Base-by-base conservation (phyloP, 2,113 vertebrate species). In the Sminthopsis crassicaudata region DNA sequence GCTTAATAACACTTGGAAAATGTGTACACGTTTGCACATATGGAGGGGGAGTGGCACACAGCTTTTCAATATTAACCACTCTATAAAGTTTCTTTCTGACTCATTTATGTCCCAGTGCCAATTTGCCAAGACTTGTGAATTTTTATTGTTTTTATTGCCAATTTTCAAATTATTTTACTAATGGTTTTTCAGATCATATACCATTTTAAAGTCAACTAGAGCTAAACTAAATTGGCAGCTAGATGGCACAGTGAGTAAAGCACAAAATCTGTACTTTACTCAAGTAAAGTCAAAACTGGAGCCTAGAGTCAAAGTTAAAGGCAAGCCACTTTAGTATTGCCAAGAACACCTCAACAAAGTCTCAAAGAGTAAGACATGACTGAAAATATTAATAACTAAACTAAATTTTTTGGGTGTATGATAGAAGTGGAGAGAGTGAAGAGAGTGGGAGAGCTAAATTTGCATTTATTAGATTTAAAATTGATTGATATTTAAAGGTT, bases 1-100 rank as follows among this genome's bases (percentile, higher is more conserved):
- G n/a, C n/a, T n/a, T 92, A 91, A 91, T n/a, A 88, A 24, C 48
- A 60, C 90, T 97, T 96, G 96, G 92, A 54, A 95, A 97, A 97
- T 22, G 54, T 96, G 57, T 53, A 0, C 60, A 89, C 90, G 27
- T 96, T 98, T 97, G 46, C 26, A 91, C n/a, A 94, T 42, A 52
- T 30, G 53, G 94, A 88, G 57, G 53, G n/a, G 92, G 90, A 50
- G 60, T 36, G 0, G 0, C 46, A 25, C 4, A 25, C 53, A 52
- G 46, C 55, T 95, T 93, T 52, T 48, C 46, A 23, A 36, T 11
- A 51, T 88, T 4, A 46, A 89, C 91, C 42, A 22, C 60, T 23
- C 26, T 48, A 5, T 84, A 25, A 0, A 91, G 90, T 90, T 94
- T 96, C 84, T 90, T 48, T 50, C 22, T 0, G 52, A 53, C 60